These are phyloP conservation scores for Parotia lawesii DNA, from an alignment of 2,113 vertebrate species.

Conservation along the genomic window DNA sequence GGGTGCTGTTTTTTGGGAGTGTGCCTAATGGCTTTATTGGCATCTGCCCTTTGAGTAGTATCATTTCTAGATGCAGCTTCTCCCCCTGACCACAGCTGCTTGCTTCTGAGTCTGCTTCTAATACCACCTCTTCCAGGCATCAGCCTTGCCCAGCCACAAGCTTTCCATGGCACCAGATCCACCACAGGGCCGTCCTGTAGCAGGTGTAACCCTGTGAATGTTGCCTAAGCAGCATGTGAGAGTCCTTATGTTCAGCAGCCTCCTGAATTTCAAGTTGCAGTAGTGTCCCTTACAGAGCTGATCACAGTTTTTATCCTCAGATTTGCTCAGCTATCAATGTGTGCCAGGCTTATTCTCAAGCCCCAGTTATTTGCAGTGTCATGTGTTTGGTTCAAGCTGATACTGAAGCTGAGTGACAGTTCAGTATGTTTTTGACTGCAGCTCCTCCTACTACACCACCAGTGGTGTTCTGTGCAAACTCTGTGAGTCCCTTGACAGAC, in stretches of 20 bases:
- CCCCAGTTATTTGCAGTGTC: background rate
- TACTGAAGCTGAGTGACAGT: background rate
- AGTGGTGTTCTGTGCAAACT: background rate
- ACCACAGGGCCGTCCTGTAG: accelerated
- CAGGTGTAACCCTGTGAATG: accelerated
- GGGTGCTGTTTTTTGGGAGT: background rate
- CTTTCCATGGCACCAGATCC: background rate
- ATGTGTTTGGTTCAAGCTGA: background rate
- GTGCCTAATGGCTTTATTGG: background rate
- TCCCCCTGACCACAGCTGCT: background rate
- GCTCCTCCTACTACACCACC: background rate
- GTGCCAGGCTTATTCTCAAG: background rate
- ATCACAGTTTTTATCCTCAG: background rate
- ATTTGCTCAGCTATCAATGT: background rate
- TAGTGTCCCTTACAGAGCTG: background rate
- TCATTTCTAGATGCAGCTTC: background rate
- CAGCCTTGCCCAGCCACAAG: background rate
- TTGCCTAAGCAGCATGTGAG: background rate
- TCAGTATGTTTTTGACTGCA: background rate
- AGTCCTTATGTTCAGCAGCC: background rate
- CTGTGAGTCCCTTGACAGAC: background rate
- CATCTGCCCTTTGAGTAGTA: background rate
- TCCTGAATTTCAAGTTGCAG: background rate
- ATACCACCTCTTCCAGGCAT: background rate
- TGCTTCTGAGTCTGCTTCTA: background rate